Evolutionary conservation across 2,113 vertebrate species (phyloP).

Genomic region (Anthoscopus minutus): DNA sequence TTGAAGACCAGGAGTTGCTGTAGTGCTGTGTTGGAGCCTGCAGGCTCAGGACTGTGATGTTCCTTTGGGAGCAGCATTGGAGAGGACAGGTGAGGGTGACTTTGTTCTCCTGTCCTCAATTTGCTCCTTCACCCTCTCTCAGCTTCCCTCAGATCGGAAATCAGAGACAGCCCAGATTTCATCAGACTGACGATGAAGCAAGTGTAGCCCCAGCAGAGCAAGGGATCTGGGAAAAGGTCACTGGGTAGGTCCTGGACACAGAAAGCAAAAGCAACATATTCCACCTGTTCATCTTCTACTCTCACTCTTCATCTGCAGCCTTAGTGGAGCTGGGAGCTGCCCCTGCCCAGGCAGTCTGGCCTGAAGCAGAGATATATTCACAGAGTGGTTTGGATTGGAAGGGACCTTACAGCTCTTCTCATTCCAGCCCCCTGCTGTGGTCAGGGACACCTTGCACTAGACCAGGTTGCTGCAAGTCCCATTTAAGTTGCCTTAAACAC

Average conservation of each 20-base stretch:
- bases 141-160: not conserved
- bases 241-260: not conserved
- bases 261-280: not conserved
- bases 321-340: not conserved
- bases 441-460: not conserved
- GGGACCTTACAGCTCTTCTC: not conserved
- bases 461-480: not conserved
- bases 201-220: not conserved
- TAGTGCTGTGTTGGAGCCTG: not conserved
- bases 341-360: not conserved
- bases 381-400: not conserved
- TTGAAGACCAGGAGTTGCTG: not conserved
- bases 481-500: fast-evolving
- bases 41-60: not conserved
- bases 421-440: not conserved
- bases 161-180: not conserved
- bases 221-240: not conserved
- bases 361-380: not conserved
- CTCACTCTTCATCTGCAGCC: not conserved
- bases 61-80: not conserved
- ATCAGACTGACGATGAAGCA: not conserved
- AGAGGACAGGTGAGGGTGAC: not conserved
- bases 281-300: not conserved
- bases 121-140: not conserved
- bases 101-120: not conserved